Evolutionary conservation across 2,113 vertebrate species (phyloP), one percentile per base, ranked within the genome.

Genomic region (Rhineura floridana): DNA sequence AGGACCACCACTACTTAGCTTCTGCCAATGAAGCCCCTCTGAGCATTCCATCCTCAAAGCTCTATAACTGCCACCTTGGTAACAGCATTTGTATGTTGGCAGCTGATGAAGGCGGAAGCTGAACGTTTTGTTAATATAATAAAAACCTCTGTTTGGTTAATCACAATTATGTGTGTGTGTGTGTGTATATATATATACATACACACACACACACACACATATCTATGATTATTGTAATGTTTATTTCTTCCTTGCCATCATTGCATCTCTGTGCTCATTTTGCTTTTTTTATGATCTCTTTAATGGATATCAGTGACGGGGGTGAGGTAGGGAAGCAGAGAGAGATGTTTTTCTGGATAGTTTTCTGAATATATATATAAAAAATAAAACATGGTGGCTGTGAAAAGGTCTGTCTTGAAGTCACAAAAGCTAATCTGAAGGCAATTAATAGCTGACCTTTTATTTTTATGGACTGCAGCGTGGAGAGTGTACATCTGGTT

Each of bases 161-260:
- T n/a, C n/a, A n/a, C n/a, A n/a, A n/a, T n/a, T n/a, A n/a, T n/a
- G n/a, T n/a, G n/a, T n/a, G n/a, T n/a, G n/a, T n/a, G n/a, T n/a
- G n/a, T 96, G 95, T 96, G 95, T 97, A 90, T 70, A 33, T 81
- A 46, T 83, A 25, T 39, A 25, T 50, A 3, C n/a, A n/a, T n/a
- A n/a, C n/a, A n/a, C n/a, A n/a, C n/a, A n/a, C n/a, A n/a, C n/a
- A n/a, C n/a, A n/a, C 62, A 36, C 62, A 11, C 94, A 94, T 95
- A 93, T 93, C 91, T 96, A 94, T 95, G 93, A 96, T 96, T 93
- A 93, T 96, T 95, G 93, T 94, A 95, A 95, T 95, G 95, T 95
- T 97, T 96, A 97, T 96, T 95, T 88, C 93, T 91, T 95, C 95
- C 89, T 93, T 81, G 0, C 0, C 95, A 93, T 94, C 72, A 69